These are phyloP conservation scores for Hoplias malabaricus DNA, from an alignment of 2,113 vertebrate genomes.

Conservation along the genomic window DNA sequence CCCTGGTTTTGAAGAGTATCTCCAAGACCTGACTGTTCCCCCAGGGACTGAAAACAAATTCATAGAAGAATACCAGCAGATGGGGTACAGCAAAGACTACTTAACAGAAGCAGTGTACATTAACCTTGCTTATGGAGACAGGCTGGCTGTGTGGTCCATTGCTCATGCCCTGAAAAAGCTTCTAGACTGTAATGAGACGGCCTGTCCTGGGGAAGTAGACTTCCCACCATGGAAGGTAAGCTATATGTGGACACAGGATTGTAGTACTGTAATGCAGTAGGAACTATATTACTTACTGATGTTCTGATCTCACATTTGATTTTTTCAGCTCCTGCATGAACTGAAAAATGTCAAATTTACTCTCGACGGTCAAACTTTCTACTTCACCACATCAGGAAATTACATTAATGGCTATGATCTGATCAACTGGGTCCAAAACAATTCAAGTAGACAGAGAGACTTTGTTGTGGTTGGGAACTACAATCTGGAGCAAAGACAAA, in stretches of 20 bases:
- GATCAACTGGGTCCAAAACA: constrained; percentile 51
- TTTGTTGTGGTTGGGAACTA: constrained; percentile 55
- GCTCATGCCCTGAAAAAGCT: constrained; percentile 62
- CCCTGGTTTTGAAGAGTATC: constrained; percentile 60
- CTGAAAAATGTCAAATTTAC: constrained; percentile 59
- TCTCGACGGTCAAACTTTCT: constrained; percentile 36
- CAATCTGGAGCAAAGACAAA: constrained; percentile 20
- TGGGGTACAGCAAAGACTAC: constrained; percentile 55
- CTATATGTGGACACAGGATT: not conserved
- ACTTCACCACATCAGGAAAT: constrained; percentile 64
- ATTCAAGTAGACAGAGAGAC: not conserved
- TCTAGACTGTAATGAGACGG: constrained; percentile 60
- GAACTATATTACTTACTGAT: not conserved
- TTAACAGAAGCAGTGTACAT: constrained; percentile 45
- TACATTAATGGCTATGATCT: constrained; percentile 65
- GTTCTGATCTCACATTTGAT: not conserved
- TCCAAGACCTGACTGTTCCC: constrained; percentile 54
- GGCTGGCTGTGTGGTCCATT: constrained; percentile 57
- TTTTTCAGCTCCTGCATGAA: constrained; percentile 65
- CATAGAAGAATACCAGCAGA: constrained; percentile 67
- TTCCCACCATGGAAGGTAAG: constrained; percentile 69
- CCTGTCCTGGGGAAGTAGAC: constrained; percentile 58
- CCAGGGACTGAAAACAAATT: constrained; percentile 62
- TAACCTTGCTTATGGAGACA: constrained; percentile 45
- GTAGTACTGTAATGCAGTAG: no score